phyloP scores from a whole-genome alignment of 2,888 invertebrate species.

The Isotomurus palustris region DNA sequence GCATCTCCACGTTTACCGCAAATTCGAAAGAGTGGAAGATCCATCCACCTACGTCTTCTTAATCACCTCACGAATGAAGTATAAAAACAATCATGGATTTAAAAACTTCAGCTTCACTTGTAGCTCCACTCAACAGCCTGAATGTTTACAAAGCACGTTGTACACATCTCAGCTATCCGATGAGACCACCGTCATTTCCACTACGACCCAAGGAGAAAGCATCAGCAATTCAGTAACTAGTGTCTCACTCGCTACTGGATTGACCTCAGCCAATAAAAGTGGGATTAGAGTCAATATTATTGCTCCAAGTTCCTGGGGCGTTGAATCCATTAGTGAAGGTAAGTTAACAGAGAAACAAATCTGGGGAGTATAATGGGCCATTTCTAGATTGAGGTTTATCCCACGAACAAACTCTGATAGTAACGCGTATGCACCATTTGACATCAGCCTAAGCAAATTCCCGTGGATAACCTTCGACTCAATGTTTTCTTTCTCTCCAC shows the following conservation, averaged over 20 bases:
- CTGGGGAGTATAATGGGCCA: too few species aligned
- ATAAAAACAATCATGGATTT: conserved; percentile 17
- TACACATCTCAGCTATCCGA: background rate
- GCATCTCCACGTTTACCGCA: conserved; percentile 21
- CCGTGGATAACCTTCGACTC: too few species aligned
- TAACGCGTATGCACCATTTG: too few species aligned
- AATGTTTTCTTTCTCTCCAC: background rate
- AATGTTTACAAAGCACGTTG: conserved; percentile 6
- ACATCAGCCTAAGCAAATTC: too few species aligned
- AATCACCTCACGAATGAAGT: conserved; percentile 20
- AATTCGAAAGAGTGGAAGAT: conserved; percentile 19
- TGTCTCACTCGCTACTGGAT: too few species aligned
- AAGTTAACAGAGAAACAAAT: too few species aligned
- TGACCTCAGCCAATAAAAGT: too few species aligned
- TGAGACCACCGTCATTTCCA: background rate
- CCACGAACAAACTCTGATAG: too few species aligned
- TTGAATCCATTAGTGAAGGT: conserved; percentile 6
- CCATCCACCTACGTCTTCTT: conserved; percentile 21
- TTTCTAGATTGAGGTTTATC: too few species aligned
- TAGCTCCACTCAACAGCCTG: conserved; percentile 21
- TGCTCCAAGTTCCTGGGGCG: background rate
- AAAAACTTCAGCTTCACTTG: conserved; percentile 25
- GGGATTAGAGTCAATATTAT: conserved; percentile 1
- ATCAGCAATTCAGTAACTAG: too few species aligned
- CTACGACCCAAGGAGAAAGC: too few species aligned